A percentile compares a stretch with the other conserved stretches of the same genome.
phyloP scores from a whole-genome alignment of 2,113 vertebrate genomes.

The Apaloderma vittatum region DNA sequence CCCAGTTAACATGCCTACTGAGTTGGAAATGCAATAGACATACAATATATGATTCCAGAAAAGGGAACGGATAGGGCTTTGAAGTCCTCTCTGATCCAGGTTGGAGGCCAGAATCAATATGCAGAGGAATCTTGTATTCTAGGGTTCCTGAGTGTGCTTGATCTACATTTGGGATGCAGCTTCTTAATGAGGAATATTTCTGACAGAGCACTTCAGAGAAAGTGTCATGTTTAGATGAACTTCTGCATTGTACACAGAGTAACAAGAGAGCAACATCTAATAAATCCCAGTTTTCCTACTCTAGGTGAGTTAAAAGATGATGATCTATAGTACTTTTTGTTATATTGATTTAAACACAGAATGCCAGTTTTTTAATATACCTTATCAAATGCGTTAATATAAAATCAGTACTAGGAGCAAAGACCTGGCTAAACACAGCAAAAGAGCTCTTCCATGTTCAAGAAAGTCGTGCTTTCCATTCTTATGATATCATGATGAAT shows the following conservation, averaged over 20 bases:
- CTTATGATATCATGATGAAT: not conserved
- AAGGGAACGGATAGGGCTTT: not conserved
- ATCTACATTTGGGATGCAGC: not conserved
- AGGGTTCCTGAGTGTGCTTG: not conserved
- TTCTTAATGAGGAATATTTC: not conserved
- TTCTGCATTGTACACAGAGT: not conserved
- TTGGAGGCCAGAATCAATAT: not conserved
- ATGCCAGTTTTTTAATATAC: not conserved
- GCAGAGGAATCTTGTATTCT: not conserved
- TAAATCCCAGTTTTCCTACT: not conserved
- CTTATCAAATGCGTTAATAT: not conserved
- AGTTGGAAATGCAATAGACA: not conserved
- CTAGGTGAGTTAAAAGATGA: not conserved
- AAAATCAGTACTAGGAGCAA: not conserved
- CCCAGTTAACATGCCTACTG: not conserved
- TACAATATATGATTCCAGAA: not conserved
- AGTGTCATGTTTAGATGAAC: not conserved
- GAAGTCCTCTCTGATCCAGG: not conserved
- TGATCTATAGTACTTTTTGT: not conserved
- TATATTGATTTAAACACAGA: not conserved
- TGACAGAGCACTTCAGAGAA: not conserved
- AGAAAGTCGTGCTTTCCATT: not conserved
- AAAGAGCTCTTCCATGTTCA: not conserved
- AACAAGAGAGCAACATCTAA: not conserved
- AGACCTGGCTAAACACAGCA: not conserved